Evolutionary conservation across 2,888 invertebrate species (phyloP).

Genomic region (Drosophila histrio): DNA sequence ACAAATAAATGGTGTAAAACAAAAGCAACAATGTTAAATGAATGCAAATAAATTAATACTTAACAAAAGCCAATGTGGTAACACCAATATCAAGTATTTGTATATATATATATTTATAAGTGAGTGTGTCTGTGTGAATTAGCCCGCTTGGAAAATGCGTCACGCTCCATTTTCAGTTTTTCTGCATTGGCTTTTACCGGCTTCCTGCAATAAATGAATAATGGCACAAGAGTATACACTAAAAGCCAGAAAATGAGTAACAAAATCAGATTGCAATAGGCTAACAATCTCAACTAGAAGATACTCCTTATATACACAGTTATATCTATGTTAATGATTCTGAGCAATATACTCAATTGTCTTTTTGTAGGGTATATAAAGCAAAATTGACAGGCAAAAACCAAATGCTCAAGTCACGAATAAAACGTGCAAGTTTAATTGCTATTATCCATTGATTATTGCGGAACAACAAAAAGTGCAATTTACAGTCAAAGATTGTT

Average conservation of each 20-base stretch:
- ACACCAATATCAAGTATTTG: conserved; percentile 4
- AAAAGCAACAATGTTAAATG: conserved; percentile 51
- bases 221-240: conserved; percentile 7
- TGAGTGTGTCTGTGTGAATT: conserved; percentile 16
- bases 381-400: background rate
- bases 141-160: conserved; percentile 7
- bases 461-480: conserved; percentile 1
- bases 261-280: background rate
- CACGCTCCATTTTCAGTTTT: conserved; percentile 18
- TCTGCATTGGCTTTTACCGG: background rate
- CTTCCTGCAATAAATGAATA: conserved; percentile 24
- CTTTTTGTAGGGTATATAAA: background rate
- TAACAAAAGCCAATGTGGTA: conserved; percentile 42
- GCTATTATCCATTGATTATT: conserved; percentile 32
- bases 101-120: background rate
- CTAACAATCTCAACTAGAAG: background rate
- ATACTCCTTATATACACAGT: background rate
- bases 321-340: too few species aligned
- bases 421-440: conserved; percentile 31
- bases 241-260: conserved; percentile 7
- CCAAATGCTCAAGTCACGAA: background rate
- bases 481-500: conserved; percentile 1
- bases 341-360: conserved; percentile 4
- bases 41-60: conserved; percentile 52
- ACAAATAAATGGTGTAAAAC: conserved; percentile 27